Evolutionary conservation across 2,888 invertebrate species (phyloP).

Genomic region (Drosophila stalkeri): DNA sequence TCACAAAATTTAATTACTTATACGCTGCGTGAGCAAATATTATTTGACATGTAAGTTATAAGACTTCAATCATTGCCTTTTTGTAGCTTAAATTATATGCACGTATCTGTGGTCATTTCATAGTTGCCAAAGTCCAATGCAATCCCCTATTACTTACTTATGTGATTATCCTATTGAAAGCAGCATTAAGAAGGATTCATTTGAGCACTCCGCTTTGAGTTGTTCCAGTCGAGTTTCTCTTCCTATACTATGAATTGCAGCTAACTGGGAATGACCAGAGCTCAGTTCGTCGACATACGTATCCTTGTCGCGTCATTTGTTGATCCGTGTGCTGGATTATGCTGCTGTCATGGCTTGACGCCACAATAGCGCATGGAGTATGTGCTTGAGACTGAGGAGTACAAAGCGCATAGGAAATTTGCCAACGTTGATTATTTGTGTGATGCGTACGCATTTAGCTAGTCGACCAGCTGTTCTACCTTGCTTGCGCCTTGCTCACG

Average conservation of each 20-base stretch:
- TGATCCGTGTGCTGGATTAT: conserved; percentile 9
- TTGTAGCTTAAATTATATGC: neutral
- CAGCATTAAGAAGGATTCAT: neutral
- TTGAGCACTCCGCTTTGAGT: neutral
- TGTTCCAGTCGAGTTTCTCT: neutral
- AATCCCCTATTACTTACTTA: neutral
- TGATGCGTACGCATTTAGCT: conserved; percentile 9
- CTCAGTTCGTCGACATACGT: neutral
- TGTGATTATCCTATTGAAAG: conserved; percentile 1
- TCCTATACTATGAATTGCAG: neutral
- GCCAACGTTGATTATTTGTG: conserved; percentile 24
- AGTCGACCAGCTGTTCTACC: neutral
- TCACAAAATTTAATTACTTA: neutral
- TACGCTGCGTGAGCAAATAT: neutral
- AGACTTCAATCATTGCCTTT: neutral
- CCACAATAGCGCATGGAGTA: neutral
- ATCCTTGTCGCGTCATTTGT: neutral
- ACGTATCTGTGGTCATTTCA: neutral
- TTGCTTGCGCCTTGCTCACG: conserved; percentile 11
- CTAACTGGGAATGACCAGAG: conserved; percentile 1
- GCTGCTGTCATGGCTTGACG: neutral
- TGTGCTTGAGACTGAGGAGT: neutral
- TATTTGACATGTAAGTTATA: neutral
- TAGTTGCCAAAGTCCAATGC: neutral
- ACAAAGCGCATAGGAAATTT: conserved; percentile 11